Evolutionary conservation across 1,140 invertebrate species (phyloP).

Genomic region (Bactericera cockerelli): DNA sequence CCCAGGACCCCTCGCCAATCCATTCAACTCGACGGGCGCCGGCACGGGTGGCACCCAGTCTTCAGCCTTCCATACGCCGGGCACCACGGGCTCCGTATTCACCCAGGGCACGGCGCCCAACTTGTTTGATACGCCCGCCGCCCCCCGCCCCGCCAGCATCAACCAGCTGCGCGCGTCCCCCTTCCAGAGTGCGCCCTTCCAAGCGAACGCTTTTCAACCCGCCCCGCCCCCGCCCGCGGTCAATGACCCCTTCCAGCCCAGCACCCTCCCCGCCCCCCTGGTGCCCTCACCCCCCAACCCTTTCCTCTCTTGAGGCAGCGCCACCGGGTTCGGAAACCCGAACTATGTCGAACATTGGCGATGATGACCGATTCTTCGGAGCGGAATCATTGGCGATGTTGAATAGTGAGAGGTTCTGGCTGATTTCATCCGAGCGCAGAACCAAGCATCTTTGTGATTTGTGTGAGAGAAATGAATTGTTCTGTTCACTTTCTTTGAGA

Average conservation of each 20-base stretch:
- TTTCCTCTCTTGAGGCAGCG: constrained; percentile 16
- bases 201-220: neutral
- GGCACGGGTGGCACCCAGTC: neutral
- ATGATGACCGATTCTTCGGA: neutral
- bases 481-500: too few relatives aligned
- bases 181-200: neutral
- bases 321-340: neutral
- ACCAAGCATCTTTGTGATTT: too few relatives aligned
- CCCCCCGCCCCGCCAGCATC: neutral
- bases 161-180: neutral
- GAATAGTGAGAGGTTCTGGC: too few relatives aligned
- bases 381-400: too few relatives aligned
- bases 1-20: neutral
- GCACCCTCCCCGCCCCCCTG: too few relatives aligned
- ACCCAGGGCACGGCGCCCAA: constrained; percentile 9
- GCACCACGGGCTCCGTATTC: neutral
- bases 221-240: neutral
- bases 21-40: neutral
- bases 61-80: neutral
- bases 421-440: too few relatives aligned
- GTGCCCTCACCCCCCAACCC: constrained; percentile 17
- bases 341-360: neutral
- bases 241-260: constrained; percentile 9
- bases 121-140: constrained; percentile 13
- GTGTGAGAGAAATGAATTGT: too few relatives aligned